Evolutionary conservation across 2,888 invertebrate genomes (phyloP), one percentile per base, ranked within the genome.

Genomic region (Zele albiditarsus): DNA sequence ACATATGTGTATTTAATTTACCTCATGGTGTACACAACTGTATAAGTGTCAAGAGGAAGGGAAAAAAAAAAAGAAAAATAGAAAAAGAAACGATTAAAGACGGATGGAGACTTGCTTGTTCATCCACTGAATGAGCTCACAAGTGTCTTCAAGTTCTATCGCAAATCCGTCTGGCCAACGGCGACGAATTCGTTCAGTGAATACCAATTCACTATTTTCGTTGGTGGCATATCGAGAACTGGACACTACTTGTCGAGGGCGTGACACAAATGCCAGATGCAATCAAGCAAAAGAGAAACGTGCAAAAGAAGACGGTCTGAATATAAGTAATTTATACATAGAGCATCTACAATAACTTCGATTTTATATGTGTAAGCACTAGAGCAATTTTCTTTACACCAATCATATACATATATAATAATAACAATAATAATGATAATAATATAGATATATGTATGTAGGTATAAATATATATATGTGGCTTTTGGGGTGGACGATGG

Each of bases 231-330:
- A 89, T 89, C 89, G 89, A 53, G 53, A 20, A 86, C 88, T 86
- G 84, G 86, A 84, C 84, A 88, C 87, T 89, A 53, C 53, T 53
- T 20, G 46, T n/a, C 87, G 86, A 86, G 86, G 82, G 87, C 88
- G 89, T 89, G 89, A 89, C 89, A 88, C 86, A 89, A 89, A 89
- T 89, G 88, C 89, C 85, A 87, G 88, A 89, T 89, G 89, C 87
- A 89, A 89, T 89, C 89, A 89, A 79, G 75, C 75, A 75, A 72
- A 72, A 75, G 75, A 75, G 71, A 60, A 75, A 66, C 74, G 67
- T 67, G 67, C 28, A 70, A 27, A 38, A 58, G 38, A 68, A 62
- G 57, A 66, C 63, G 66, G 42, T 65, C 58, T 42, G 33, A 66
- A 38, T 58, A 60, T 65, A 38, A 60, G 49, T 38, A 46, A 65